phyloP scores from a whole-genome alignment of 2,797 vertebrate species.

The Botia almorhae region DNA sequence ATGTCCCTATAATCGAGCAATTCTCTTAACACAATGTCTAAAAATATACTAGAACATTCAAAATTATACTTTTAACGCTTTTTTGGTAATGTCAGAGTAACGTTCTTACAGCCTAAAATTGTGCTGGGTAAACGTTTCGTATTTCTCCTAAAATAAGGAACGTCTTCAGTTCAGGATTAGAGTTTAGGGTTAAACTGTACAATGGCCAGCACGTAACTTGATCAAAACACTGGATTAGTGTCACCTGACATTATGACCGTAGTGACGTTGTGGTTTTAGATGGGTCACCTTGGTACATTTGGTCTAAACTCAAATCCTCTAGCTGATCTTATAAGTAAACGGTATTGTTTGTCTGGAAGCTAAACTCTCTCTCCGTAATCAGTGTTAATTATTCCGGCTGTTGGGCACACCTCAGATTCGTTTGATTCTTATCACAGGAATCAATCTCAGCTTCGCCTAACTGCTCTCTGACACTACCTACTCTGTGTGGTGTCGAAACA shows the following conservation, averaged over 20 bases:
- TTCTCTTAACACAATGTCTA: no score
- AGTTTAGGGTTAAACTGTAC: background rate
- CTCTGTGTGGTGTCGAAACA: background rate
- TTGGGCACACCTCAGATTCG: slow-evolving; percentile 18
- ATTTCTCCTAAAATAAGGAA: background rate
- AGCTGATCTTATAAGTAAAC: background rate
- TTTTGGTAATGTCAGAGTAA: no score
- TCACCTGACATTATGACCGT: slow-evolving; percentile 19
- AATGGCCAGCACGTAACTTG: slow-evolving; percentile 2
- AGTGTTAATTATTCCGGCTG: slow-evolving; percentile 44
- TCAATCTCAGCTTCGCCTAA: slow-evolving; percentile 31
- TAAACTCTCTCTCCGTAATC: slow-evolving; percentile 35
- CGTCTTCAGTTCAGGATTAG: background rate
- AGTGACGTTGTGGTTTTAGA: slow-evolving; percentile 17
- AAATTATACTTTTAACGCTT: no score
- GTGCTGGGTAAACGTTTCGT: no score
- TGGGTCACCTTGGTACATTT: slow-evolving; percentile 32
- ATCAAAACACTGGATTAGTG: slow-evolving; percentile 11
- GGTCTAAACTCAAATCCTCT: slow-evolving; percentile 8
- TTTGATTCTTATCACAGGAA: slow-evolving; percentile 43
- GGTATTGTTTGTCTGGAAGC: slow-evolving; percentile 12
- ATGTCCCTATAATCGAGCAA: no score
- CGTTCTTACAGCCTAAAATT: no score
- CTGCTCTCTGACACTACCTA: background rate
- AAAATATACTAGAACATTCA: no score